These are phyloP conservation scores for Meghimatium bilineatum DNA, from an alignment of 2,888 invertebrate genomes.

Conservation along the genomic window DNA sequence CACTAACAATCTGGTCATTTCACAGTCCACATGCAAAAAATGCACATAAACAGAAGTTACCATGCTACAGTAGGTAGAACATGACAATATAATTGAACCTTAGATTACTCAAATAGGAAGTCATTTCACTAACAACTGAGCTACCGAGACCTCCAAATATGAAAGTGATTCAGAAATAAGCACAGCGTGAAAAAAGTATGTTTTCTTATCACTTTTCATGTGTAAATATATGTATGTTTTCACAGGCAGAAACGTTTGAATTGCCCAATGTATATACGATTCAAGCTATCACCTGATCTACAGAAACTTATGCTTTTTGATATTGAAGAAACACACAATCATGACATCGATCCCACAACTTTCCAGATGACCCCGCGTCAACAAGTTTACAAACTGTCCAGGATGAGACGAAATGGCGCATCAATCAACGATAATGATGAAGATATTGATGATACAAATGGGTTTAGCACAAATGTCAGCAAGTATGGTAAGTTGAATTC, in stretches of 20 bases:
- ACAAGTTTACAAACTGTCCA: conserved; percentile 41
- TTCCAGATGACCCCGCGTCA: conserved; percentile 46
- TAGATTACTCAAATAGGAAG: too few species aligned
- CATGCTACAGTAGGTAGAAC: too few species aligned
- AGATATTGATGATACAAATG: not conserved
- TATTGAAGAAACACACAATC: conserved; percentile 44
- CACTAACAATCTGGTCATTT: too few species aligned
- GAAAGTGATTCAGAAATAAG: too few species aligned
- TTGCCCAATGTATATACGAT: conserved; percentile 47
- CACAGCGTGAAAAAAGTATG: not conserved
- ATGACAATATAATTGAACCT: too few species aligned
- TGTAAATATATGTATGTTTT: not conserved
- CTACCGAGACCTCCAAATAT: too few species aligned
- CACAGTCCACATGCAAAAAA: too few species aligned
- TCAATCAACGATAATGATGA: not conserved
- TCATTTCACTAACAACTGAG: too few species aligned
- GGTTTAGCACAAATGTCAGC: not conserved
- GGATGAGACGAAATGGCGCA: conserved; percentile 19
- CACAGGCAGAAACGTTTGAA: conserved; percentile 44
- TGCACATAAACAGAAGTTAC: too few species aligned
- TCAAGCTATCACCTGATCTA: conserved; percentile 43
- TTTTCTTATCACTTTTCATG: not conserved
- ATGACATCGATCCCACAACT: conserved; percentile 43
- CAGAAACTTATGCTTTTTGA: conserved; percentile 44
- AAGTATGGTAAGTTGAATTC: conserved; percentile 13